Percentiles rank a stretch among this genome's conserved stretches.
phyloP scores from a whole-genome alignment of 1,140 invertebrate species.

The Atta colombica region DNA sequence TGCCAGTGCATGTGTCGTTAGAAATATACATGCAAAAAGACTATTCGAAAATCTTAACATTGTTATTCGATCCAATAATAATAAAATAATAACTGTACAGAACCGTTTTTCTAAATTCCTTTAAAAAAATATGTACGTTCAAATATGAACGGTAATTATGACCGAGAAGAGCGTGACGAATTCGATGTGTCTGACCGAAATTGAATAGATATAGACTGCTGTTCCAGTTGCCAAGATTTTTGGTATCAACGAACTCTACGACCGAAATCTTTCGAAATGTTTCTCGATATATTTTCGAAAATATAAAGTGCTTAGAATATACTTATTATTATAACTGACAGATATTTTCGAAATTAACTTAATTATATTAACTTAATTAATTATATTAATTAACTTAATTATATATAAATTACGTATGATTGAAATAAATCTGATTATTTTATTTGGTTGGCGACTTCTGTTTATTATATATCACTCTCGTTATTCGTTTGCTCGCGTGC shows the following conservation, averaged over 20 bases:
- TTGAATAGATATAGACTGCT: conserved; percentile 19
- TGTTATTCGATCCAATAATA: neutral
- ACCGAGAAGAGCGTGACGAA: neutral
- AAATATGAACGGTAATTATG: conserved; percentile 7
- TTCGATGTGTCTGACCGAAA: conserved; percentile 38
- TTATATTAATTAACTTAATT: too few relatives aligned
- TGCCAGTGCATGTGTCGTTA: neutral
- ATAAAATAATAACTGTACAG: neutral
- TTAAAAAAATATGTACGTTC: too few relatives aligned
- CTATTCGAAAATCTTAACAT: neutral
- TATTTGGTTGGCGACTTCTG: neutral
- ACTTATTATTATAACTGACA: neutral
- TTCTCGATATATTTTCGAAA: neutral
- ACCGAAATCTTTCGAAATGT: conserved; percentile 32
- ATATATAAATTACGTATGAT: neutral
- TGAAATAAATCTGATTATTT: neutral
- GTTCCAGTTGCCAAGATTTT: conserved; percentile 57
- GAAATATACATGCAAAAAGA: neutral
- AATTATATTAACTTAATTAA: too few relatives aligned
- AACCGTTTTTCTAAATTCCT: neutral
- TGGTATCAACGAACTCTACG: conserved; percentile 64
- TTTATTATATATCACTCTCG: neutral
- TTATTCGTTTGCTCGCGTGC: conserved; percentile 8
- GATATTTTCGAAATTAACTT: neutral
- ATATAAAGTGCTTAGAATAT: neutral